Evolutionary conservation across 2,888 invertebrate genomes (phyloP), one percentile per base, ranked within the genome.

Genomic region (Pelosia muscerda): DNA sequence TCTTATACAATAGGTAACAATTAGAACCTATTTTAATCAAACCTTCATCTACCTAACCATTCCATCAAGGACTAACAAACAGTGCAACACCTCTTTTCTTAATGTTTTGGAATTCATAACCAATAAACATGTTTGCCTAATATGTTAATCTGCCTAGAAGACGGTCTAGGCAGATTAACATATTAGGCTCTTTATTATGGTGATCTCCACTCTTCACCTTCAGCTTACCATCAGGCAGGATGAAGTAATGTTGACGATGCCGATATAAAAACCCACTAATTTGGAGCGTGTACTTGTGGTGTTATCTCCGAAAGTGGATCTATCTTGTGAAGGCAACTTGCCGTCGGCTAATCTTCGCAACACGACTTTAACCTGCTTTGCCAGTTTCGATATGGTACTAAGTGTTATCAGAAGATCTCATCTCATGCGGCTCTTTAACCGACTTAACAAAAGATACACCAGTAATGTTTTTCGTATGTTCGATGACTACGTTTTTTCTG

Each of bases 351-450:
- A 57, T 57, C 57, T 57, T 57, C 57, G 57, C 57, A 28, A 57
- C 28, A n/a, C 57, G 57, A 28, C 28, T 26, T 57, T 57, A 57
- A 57, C 57, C 57, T 26, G 57, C 57, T 57, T 57, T 28, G 26
- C 57, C 31, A 57, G 26, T 57, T 31, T 57, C 31, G 57, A 57
- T 57, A 31, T 57, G 19, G 57, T 57, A 38, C 15, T 38, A 15
- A 28, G n/a, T 57, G 57, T 57, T 56, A 55, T 55, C 55, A 55
- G 55, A 25, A 15, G 15, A 55, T 55, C 55, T 55, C 1, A 8
- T n/a, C 49, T 49, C 55, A 5, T 4, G 55, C 23, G 55, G 15
- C 55, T 55, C 8, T 49, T n/a, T 49, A n/a, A 49, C 49, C n/a
- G 49, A 49, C 49, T 49, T 49, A 49, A 49, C 49, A 49, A 49